Base-by-base conservation (phyloP, 2,113 vertebrate species). In the Pao palembangensis region DNA sequence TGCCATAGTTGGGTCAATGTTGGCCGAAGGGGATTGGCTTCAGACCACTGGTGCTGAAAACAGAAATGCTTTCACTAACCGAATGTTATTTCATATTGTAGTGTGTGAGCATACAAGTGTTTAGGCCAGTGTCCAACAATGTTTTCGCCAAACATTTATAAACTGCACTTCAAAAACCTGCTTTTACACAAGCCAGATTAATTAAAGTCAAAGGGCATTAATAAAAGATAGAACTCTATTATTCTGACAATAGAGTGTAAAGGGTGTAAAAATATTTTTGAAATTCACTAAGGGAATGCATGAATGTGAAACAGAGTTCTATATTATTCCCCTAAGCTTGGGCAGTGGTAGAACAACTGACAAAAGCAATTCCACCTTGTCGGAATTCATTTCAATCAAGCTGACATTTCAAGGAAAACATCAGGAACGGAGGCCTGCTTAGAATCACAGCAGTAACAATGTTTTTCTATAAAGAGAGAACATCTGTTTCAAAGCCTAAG, bases 41-140 rank as follows among this genome's bases (percentile, higher is more conserved):
- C 54, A 61, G 75, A 77, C 76, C 81, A 81, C 58, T 53, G 72
- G 54, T 54, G 69, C 68, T 38, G 57, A 74, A 79, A 80, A 64
- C 46, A 69, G 60, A 64, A 80, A 70, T 61, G 61, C 23, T 51
- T 59, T 55, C 43, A 59, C 63, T 63, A 69, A 62, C 58, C 71
- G 65, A 34, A 53, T 55, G 51, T 65, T 55, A 60, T 78, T 85
- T 67, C 60, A 67, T 58, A 57, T 17, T 17, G n/a, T 64, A 7
- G 41, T 48, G 54, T 69, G 59, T 64, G 34, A 38, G 62, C 51
- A 69, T 46, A 49, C 46, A 50, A 65, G 25, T 31, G 46, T 55
- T 58, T 21, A 28, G 21, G 46, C 60, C 61, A 56, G 25, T 31
- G 17, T 61, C 54, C 56, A 69, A 31, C 28, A 6, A 7, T 13